Percentiles rank a stretch among this genome's conserved stretches.
phyloP scores from a whole-genome alignment of 1,140 invertebrate species.

The Atta cephalotes region DNA sequence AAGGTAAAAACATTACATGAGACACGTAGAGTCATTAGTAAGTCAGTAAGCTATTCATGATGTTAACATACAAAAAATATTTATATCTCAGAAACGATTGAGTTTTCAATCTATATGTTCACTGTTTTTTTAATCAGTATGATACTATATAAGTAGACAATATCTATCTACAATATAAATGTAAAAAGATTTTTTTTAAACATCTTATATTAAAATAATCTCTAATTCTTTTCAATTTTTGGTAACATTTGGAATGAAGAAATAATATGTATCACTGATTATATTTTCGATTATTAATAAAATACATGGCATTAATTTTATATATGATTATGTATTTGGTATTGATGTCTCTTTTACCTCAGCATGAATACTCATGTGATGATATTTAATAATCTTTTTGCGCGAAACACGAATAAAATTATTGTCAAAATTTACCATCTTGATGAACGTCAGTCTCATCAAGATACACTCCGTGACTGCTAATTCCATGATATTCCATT shows the following conservation, averaged over 20 bases:
- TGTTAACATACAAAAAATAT: no score
- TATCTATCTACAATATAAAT: no score
- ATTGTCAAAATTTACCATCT: constrained; percentile 36
- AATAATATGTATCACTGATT: background rate
- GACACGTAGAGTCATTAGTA: no score
- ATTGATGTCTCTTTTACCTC: background rate
- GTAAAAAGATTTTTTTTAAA: background rate
- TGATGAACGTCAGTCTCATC: constrained; percentile 20
- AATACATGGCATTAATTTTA: background rate
- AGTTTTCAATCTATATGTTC: no score
- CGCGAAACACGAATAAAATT: background rate
- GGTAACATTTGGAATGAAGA: background rate
- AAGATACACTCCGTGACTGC: constrained; percentile 40
- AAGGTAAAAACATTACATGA: no score
- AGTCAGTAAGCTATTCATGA: no score
- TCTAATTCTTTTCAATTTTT: background rate
- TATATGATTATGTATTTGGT: no score
- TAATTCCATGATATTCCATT: constrained; percentile 57
- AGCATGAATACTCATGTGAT: no score
- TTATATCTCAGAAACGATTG: no score
- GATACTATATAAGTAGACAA: no score
- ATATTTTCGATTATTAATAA: constrained; percentile 4
- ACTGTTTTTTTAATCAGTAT: no score
- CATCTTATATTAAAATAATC: background rate
- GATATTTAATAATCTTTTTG: background rate